Conservation (phyloP, 2,113 vertebrate genomes). For the Macquaria ambigua region DNA sequence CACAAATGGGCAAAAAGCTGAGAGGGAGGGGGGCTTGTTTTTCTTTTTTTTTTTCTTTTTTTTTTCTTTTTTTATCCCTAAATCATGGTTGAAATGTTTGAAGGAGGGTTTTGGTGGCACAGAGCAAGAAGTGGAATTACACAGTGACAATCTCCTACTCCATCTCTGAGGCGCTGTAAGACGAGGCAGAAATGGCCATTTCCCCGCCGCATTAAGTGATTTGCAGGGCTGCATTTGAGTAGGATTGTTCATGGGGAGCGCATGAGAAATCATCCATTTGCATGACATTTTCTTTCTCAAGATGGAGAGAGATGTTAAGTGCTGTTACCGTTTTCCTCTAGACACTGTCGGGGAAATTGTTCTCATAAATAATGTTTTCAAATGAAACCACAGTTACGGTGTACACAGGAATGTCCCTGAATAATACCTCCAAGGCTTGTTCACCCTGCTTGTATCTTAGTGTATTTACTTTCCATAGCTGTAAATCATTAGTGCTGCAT, state of each 20-base stretch:
- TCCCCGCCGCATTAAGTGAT: constrained; percentile 73
- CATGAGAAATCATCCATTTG: constrained; percentile 70
- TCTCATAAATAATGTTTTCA: constrained; percentile 64
- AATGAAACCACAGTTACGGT: constrained; percentile 45
- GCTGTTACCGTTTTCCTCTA: constrained; percentile 47
- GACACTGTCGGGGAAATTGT: constrained; percentile 61
- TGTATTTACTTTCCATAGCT: constrained; percentile 52
- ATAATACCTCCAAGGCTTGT: constrained; percentile 44
- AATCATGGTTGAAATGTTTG: constrained; percentile 73
- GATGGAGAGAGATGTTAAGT: constrained; percentile 58
- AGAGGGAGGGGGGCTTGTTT: constrained; percentile 3
- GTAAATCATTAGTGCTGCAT: constrained; percentile 56
- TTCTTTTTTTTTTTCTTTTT: neutral
- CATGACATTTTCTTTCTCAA: constrained; percentile 66
- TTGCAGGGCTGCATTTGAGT: constrained; percentile 72
- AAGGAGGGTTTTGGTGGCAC: constrained; percentile 59
- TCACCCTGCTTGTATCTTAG: constrained; percentile 36
- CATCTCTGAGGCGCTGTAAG: constrained; percentile 69
- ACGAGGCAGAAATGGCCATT: constrained; percentile 67
- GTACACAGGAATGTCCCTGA: constrained; percentile 34
- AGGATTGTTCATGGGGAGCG: constrained; percentile 55
- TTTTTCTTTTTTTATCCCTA: constrained; percentile 47
- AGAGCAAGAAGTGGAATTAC: constrained; percentile 74
- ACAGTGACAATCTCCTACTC: constrained; percentile 74
- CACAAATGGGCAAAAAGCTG: constrained; percentile 65